These are phyloP conservation scores for Xylocampa areola DNA, from an alignment of 2,888 invertebrate genomes.

Conservation along the genomic window DNA sequence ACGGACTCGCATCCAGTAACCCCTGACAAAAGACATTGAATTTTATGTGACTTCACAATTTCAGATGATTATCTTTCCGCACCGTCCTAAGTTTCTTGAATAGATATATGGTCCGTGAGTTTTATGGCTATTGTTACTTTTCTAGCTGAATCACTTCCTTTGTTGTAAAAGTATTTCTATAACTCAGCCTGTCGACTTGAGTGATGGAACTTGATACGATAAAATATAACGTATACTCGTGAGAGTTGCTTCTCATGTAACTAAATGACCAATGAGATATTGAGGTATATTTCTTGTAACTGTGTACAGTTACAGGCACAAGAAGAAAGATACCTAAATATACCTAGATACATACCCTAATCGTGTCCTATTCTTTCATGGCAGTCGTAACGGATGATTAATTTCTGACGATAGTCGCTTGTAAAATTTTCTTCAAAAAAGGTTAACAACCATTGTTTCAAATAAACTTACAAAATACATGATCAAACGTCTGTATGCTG, in stretches of 20 bases:
- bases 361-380: neutral
- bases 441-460: neutral
- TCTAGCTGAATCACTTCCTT: slow-evolving; percentile 33
- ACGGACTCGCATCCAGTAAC: slow-evolving; percentile 28
- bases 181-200: slow-evolving; percentile 15
- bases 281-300: too few species aligned
- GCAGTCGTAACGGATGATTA: slow-evolving; percentile 1
- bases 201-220: slow-evolving; percentile 24
- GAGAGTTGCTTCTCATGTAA: neutral
- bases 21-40: slow-evolving; percentile 44
- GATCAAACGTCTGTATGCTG: slow-evolving; percentile 14
- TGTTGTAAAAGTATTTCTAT: slow-evolving; percentile 31
- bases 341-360: too few species aligned
- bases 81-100: slow-evolving; percentile 27
- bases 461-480: slow-evolving; percentile 8
- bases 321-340: too few species aligned
- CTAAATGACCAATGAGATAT: neutral
- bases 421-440: neutral
- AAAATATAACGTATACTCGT: slow-evolving; percentile 8
- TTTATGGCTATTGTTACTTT: slow-evolving; percentile 23
- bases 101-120: slow-evolving; percentile 20
- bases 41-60: slow-evolving; percentile 48
- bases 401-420: neutral
- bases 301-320: too few species aligned
- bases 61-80: slow-evolving; percentile 37